Evolutionary conservation across 2,113 vertebrate genomes (phyloP), one percentile per base, ranked within the genome.

Genomic region (Hymenochirus boettgeri): DNA sequence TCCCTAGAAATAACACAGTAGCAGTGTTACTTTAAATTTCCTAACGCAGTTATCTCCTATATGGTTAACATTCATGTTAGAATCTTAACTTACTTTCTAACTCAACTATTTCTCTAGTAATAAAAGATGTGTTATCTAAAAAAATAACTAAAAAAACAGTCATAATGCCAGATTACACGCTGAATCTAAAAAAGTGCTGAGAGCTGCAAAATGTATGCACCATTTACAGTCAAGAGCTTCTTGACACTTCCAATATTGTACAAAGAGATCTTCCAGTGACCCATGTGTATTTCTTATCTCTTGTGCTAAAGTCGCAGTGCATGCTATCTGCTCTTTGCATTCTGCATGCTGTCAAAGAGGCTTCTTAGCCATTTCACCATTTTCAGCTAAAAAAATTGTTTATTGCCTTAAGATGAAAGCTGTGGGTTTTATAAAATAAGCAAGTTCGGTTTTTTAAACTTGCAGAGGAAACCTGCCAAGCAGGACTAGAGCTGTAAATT

Each of bases 151-250:
- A 31, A 31, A 6, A 10, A 6, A 31, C 21, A 37, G 7, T 18
- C 33, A 58, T 52, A 57, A 42, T 67, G 31, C 25, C 31, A 69
- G 52, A 22, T 19, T 45, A 52, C 31, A 42, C 55, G 31, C 46
- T 23, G 57, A 23, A 60, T 53, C 18, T 60, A 8, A n/a, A 67
- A 60, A 69, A 53, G 42, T 57, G 54, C 42, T 24, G 10, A 57
- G 55, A 47, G 22, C 48, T 35, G 65, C 65, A 69, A 59, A 60
- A 46, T 60, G 42, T 60, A 69, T 59, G 65, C 65, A 69, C 56
- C 65, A 60, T 69, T 69, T 69, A 31, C 57, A 69, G 58, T 69
- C 57, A 60, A 60, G 47, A 53, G 65, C 57, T 69, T 45, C 65
- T 69, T 60, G 65, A 69, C 65, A 69, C 57, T 42, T 60, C 47